Evolutionary conservation across 2,797 vertebrate genomes (phyloP), one percentile per base, ranked within the genome.

Genomic region (Rousettus madagascariensis): DNA sequence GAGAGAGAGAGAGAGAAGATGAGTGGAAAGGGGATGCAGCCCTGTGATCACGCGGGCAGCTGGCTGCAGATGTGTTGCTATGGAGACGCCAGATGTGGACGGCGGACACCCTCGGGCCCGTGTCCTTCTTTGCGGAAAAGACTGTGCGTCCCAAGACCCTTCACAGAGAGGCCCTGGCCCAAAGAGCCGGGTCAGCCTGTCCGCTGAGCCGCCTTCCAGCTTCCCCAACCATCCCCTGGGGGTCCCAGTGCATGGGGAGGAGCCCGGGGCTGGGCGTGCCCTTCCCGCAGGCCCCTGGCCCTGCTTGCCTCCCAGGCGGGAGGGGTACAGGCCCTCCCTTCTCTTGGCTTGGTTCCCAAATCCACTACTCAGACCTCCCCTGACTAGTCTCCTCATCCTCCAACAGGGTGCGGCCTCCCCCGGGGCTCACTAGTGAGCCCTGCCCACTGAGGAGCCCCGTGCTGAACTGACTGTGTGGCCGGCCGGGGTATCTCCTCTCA

Each of bases 41-140:
- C 17, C 59, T 2, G 6, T 2, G 17, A n/a, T 68, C 72, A 26
- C 75, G 36, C 19, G 20, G 49, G 46, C 28, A 7, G 24, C 75
- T 57, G 10, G 24, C 75, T 57, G 8, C 85, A 72, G 83, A 72
- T 30, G 77, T 17, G 93, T 33, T 88, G 86, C 86, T 8, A 46
- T 46, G 92, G 88, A 80, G 87, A 95, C 0, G 2, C 63, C 91
- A 85, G 95, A 72, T 69, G 94, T 28, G 7, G 1, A 1, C 0
- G 26, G 57, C 36, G 53, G 78, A 16, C 65, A 68, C 2, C 22
- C 33, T 4, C 0, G 2, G 41, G 41, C 24, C 36, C 28, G 22
- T 4, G 10, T 51, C 68, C 53, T 89, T 41, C 10, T 22, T 8
- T 8, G 7, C 41, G 74, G 61, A 24, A 17, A 63, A 41, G 55